These are phyloP conservation scores for Sorex maritimensis DNA, from an alignment of 2,797 vertebrate species.

Conservation along the genomic window DNA sequence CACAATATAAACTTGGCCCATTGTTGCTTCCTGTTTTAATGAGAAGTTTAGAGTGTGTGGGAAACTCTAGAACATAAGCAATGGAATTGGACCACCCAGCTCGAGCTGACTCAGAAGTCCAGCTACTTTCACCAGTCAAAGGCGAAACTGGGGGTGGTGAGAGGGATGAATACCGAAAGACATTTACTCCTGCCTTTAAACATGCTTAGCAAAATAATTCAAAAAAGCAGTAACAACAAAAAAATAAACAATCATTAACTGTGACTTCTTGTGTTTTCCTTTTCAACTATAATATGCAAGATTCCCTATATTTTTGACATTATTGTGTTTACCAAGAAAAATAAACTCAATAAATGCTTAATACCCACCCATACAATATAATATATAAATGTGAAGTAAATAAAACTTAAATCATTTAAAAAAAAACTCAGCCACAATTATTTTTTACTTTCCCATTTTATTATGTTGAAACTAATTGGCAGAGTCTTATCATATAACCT, in stretches of 20 bases:
- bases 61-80: neutral
- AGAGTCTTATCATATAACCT: neutral
- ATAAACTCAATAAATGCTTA: neutral
- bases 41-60: neutral
- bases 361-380: neutral
- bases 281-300: slow-evolving; percentile 45
- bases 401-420: slow-evolving; percentile 56
- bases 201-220: neutral
- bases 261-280: slow-evolving; percentile 6
- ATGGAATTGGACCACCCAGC: neutral
- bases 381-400: slow-evolving; percentile 27
- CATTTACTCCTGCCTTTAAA: neutral
- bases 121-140: neutral
- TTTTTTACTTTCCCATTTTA: slow-evolving; percentile 47
- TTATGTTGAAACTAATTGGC: slow-evolving; percentile 34
- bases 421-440: neutral
- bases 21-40: neutral
- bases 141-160: neutral
- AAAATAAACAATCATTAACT: neutral
- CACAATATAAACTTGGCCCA: neutral
- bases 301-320: neutral
- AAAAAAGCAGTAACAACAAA: neutral
- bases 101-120: slow-evolving; percentile 21
- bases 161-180: neutral
- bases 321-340: slow-evolving; percentile 64